Base-by-base conservation (phyloP, 2,888 invertebrate species). In the Druceiella hillmani region DNA sequence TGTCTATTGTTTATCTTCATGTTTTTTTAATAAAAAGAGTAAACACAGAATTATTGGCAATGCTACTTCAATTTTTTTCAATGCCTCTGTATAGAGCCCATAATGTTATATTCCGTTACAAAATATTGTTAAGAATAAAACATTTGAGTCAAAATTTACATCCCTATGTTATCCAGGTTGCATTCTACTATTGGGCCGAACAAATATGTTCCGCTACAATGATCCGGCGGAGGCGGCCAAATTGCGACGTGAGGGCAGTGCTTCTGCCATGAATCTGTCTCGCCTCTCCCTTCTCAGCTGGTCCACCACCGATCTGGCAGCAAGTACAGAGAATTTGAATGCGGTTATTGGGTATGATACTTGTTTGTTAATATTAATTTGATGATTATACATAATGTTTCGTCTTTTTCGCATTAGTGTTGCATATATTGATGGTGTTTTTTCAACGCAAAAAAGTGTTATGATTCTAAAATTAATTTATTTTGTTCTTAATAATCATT, bases 141-240 rank as follows among this genome's bases (percentile, higher is more conserved):
- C n/a, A n/a, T n/a, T n/a, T n/a, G n/a, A n/a, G n/a, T n/a, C n/a
- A n/a, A n/a, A n/a, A n/a, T n/a, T n/a, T n/a, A n/a, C n/a, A n/a
- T n/a, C n/a, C n/a, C n/a, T n/a, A n/a, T n/a, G n/a, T n/a, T n/a
- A n/a, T n/a, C n/a, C 58, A 81, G 81, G 87, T 20, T 87, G 87
- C 59, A 83, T 86, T 43, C 76, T 89, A 4, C 64, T 87, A 3
- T 71, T 87, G 43, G 87, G 87, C 0, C 76, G 84, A 40, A 85
- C 83, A 30, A 86, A 84, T 59, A 85, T 87, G 75, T 86, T 86
- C 62, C 84, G 91, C 25, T 91, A 88, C 64, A 91, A 90, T 65
- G 88, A 91, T 71, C 91, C 91, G 7, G 87, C 80, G 1, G 90
- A 90, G 57, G 90, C 89, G 2, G 90, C 89, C 22, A 85, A 87